Conservation (phyloP, 2,113 vertebrate genomes). For the Piliocolobus tephrosceles region DNA sequence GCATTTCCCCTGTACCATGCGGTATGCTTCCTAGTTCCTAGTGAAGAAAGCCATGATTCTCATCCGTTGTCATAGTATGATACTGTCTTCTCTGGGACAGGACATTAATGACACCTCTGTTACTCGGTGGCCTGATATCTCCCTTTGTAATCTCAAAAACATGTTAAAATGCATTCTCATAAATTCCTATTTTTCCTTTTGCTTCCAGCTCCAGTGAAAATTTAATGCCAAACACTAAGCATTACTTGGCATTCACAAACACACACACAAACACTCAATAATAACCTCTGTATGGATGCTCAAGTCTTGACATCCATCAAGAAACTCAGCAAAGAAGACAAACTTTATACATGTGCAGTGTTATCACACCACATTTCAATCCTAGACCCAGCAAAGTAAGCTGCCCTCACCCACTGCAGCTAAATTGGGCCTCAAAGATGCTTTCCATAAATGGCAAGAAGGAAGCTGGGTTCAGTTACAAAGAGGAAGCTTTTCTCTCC, state of each 20-base stretch:
- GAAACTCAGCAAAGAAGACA: neutral
- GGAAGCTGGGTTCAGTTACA: conserved; percentile 35
- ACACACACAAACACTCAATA: neutral
- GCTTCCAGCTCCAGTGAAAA: conserved; percentile 56
- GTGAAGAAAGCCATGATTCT: neutral
- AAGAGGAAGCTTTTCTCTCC: conserved; percentile 41
- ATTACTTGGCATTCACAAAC: neutral
- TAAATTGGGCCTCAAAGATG: neutral
- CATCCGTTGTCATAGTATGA: conserved; percentile 28
- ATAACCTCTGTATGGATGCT: neutral
- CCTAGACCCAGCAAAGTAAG: neutral
- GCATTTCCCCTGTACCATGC: conserved; percentile 10
- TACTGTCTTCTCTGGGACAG: conserved; percentile 13
- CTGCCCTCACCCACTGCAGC: neutral
- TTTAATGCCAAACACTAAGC: conserved; percentile 58
- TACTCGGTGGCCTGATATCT: neutral
- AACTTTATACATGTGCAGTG: neutral
- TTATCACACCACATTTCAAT: neutral
- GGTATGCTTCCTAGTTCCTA: neutral
- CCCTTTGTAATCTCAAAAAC: conserved; percentile 51
- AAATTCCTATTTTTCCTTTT: conserved; percentile 62
- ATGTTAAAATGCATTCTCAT: conserved; percentile 31
- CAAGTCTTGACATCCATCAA: neutral
- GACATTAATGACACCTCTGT: neutral
- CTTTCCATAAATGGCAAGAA: conserved; percentile 60